These are phyloP conservation scores for Poicephalus meyeri DNA, from an alignment of 2,113 vertebrate species.

Conservation along the genomic window DNA sequence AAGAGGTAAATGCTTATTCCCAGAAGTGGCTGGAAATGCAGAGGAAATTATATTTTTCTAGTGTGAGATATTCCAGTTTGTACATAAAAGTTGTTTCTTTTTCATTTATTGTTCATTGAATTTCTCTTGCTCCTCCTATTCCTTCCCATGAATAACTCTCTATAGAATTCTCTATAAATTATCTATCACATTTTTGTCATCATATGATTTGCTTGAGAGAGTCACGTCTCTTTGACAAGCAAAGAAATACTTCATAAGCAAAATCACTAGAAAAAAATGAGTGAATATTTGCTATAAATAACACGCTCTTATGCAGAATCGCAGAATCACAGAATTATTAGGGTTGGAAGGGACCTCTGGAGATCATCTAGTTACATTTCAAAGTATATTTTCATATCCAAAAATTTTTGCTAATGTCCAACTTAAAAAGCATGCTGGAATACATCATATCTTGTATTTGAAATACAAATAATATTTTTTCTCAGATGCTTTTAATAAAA, in stretches of 20 bases:
- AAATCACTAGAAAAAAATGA: not conserved
- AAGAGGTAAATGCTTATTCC: slow-evolving; percentile 2
- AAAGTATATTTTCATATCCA: not conserved
- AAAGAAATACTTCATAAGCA: not conserved
- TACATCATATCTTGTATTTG: not conserved
- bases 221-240: not conserved
- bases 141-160: not conserved
- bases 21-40: not conserved
- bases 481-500: not conserved
- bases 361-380: not conserved
- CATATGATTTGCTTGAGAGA: not conserved
- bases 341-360: not conserved
- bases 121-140: not conserved
- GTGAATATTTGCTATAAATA: not conserved
- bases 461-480: not conserved
- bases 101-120: not conserved
- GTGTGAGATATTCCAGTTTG: not conserved
- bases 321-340: not conserved
- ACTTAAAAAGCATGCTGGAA: not conserved
- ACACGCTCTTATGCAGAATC: not conserved
- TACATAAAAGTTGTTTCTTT: not conserved
- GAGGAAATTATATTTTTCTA: not conserved
- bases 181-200: not conserved
- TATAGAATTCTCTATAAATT: not conserved
- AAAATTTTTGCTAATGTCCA: not conserved